Percentiles rank a stretch among this genome's conserved stretches.
phyloP scores from a whole-genome alignment of 2,888 invertebrate species.

The Cryptophagus acutangulus region DNA sequence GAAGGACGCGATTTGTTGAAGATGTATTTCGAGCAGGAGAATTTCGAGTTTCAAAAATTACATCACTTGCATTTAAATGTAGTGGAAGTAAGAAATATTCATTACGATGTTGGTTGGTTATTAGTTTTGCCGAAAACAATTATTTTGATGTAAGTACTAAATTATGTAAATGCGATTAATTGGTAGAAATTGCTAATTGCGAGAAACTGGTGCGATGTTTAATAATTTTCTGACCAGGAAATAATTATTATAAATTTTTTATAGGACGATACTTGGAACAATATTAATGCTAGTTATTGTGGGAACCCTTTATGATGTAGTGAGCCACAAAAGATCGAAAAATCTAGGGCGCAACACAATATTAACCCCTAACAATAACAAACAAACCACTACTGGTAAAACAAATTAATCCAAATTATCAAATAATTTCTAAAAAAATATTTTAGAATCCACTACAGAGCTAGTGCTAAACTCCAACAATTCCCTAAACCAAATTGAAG shows the following conservation, averaged over 20 bases:
- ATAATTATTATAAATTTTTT: conserved; percentile 20
- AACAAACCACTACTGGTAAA: no score
- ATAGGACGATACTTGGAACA: conserved; percentile 20
- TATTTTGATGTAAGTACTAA: conserved; percentile 31
- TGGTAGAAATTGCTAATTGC: no score
- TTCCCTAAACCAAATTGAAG: conserved; percentile 9
- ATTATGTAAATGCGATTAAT: no score
- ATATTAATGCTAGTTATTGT: conserved; percentile 33
- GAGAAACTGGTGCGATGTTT: no score
- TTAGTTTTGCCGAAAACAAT: conserved; percentile 39
- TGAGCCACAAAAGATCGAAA: conserved; percentile 24
- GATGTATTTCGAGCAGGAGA: conserved; percentile 37
- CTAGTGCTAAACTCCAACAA: conserved; percentile 18
- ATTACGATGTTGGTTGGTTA: conserved; percentile 36
- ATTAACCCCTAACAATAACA: no score
- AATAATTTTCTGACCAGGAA: no score
- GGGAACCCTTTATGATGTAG: conserved; percentile 26
- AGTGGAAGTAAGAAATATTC: conserved; percentile 38
- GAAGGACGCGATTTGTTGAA: conserved; percentile 39
- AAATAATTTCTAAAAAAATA: no score
- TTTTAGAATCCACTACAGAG: conserved; percentile 24
- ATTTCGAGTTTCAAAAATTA: conserved; percentile 40
- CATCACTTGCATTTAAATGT: conserved; percentile 43
- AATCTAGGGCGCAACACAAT: no score
- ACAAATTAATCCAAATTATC: no score